Base-by-base conservation (phyloP, 2,113 vertebrate species). In the Chaenocephalus aceratus region DNA sequence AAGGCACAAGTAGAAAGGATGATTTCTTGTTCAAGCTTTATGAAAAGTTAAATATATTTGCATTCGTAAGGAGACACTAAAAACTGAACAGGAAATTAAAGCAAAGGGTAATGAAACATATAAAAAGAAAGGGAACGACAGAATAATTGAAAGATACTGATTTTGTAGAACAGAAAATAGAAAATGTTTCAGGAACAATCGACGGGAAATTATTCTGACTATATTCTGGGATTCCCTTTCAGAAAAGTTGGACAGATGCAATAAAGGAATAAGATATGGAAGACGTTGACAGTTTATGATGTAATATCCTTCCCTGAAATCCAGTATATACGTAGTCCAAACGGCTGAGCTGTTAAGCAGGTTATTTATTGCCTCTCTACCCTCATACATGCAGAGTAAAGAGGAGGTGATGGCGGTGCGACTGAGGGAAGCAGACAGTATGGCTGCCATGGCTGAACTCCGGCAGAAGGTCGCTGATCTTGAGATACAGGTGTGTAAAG, bases 331-430 rank as follows among this genome's bases (percentile, higher is more conserved):
- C 30, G 21, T 30, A 4, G 46, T 62, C 18, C 26, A 12, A 30
- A 62, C 41, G 5, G 16, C 21, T 59, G 7, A 53, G 10, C 13
- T 11, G 0, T 46, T 34, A 66, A 68, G 1, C 13, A 60, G 9
- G 2, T 63, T 26, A 51, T 56, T 8, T 57, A 13, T 72, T 8
- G 26, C n/a, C 51, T 48, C 18, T 64, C 30, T 68, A 23, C 16
- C 11, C 21, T 61, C 10, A 21, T 36, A 11, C 48, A 13, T 45
- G 3, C 21, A 98, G 97, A 97, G 95, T 91, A 99, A 98, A 93
- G 97, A 99, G 90, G 97, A 97, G 72, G 97, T 98, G 93, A 98
- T 99, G 97, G 97, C 96, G 0, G 97, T 96, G 57, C 93, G 97
- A 10, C 94, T 99, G 82, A 94, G 97, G 69, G 97, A 98, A 88